A percentile compares a stretch with the other conserved stretches of the same genome.
Conservation (phyloP, 2,797 vertebrate genomes). For the Hyperoplus immaculatus region DNA sequence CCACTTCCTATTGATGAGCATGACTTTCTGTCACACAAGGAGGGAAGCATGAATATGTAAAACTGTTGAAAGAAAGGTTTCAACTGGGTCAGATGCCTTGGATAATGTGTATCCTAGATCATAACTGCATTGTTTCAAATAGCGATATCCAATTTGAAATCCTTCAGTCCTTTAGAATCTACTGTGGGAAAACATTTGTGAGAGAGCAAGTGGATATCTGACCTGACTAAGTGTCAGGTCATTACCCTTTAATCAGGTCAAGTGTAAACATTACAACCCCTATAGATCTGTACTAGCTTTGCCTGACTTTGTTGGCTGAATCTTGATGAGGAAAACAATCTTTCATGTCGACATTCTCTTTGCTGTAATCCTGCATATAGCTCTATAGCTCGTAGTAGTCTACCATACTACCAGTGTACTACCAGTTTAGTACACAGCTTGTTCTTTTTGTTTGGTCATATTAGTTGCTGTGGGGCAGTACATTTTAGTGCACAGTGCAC, state of each 20-base stretch:
- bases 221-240: not conserved
- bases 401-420: not conserved
- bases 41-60: too few species aligned
- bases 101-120: too few species aligned
- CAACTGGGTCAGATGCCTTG: too few species aligned
- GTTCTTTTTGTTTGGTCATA: not conserved
- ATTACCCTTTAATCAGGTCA: constrained; percentile 9
- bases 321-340: not conserved
- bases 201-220: constrained; percentile 15
- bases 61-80: too few species aligned
- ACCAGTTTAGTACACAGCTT: not conserved
- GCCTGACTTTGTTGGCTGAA: not conserved
- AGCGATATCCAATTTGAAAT: too few species aligned
- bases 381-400: not conserved
- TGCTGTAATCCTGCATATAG: not conserved
- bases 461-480: not conserved
- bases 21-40: too few species aligned
- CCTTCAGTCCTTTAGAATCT: not conserved
- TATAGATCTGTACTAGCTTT: too few species aligned
- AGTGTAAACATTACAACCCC: not conserved
- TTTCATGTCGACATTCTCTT: not conserved
- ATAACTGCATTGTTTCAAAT: too few species aligned
- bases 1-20: too few species aligned
- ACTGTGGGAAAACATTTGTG: constrained; percentile 3
- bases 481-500: not conserved